Evolutionary conservation across 2,888 invertebrate genomes (phyloP).

Genomic region (Brachyptera risi): DNA sequence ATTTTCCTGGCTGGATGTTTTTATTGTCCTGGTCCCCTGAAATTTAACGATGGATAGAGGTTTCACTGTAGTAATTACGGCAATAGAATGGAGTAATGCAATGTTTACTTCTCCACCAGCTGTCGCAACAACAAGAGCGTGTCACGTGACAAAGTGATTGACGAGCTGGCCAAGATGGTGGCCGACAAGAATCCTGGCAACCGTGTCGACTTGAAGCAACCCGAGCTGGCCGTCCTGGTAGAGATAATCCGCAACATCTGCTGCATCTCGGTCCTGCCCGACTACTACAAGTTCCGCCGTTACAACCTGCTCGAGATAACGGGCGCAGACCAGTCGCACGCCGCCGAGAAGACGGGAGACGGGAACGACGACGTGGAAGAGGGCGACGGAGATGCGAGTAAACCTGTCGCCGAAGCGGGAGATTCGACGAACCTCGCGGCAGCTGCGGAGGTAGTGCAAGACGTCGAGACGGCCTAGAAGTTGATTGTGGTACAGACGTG

Average conservation of each 20-base stretch:
- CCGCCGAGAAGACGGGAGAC: too few species aligned
- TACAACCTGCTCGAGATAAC: constrained; percentile 72
- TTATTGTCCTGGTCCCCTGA: too few species aligned
- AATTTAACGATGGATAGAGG: too few species aligned
- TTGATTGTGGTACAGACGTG: too few species aligned
- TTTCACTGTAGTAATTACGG: not conserved
- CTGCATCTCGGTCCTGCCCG: constrained; percentile 72
- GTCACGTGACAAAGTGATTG: constrained; percentile 65
- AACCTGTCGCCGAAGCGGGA: too few species aligned
- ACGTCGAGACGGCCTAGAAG: too few species aligned
- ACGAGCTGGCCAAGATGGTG: constrained; percentile 67
- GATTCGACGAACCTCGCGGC: too few species aligned
- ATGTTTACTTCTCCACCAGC: constrained; percentile 39
- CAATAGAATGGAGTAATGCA: not conserved
- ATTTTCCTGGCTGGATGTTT: too few species aligned
- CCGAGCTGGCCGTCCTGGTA: constrained; percentile 72
- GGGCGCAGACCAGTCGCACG: too few species aligned
- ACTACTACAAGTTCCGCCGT: constrained; percentile 74
- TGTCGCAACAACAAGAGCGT: constrained; percentile 73
- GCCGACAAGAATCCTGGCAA: constrained; percentile 64
- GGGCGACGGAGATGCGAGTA: too few species aligned
- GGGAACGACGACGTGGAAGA: too few species aligned
- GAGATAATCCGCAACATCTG: constrained; percentile 80
- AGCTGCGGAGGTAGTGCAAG: too few species aligned
- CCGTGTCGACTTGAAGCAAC: constrained; percentile 69